Evolutionary conservation across 2,113 vertebrate genomes (phyloP), one percentile per base, ranked within the genome.

Genomic region (Andinoacara biseriatus): DNA sequence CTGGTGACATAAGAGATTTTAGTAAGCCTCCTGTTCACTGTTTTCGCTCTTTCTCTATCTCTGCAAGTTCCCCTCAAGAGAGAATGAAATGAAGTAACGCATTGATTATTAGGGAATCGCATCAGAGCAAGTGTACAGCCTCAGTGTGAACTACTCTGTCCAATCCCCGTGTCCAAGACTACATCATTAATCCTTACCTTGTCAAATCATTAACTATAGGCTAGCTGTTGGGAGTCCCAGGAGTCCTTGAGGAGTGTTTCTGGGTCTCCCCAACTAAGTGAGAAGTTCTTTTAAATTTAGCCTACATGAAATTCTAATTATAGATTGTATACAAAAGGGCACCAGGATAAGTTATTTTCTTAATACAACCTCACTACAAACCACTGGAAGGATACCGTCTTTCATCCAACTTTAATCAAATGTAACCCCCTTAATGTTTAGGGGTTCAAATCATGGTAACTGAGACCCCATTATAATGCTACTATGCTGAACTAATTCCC

Each of bases 401-500:
- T 85, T 63, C 84, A 86, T 82, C 63, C 63, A 88, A 7, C 83
- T 89, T 85, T 80, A 46, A 90, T 90, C 58, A 61, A 85, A 88
- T 46, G 79, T 76, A 58, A 77, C 79, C 81, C 67, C 87, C 22
- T 17, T 87, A 74, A 88, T 88, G 79, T 86, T 85, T 79, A 31
- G 57, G 79, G 75, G 82, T 75, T 87, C 81, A 78, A 82, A 59
- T 69, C 58, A 80, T 78, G 57, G 89, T 89, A 90, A 86, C 29
- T 18, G 79, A 84, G 61, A 63, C 33, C 13, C 63, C n/a, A 63
- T 90, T 52, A 81, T 88, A 74, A 84, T 90, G 59, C 80, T 76
- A 74, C 76, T 74, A 86, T 79, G 89, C 82, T 86, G 87, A 91
- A 65, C 78, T 93, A 89, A 92, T 89, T 94, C 92, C 92, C 90